Evolutionary conservation across 2,113 vertebrate genomes (phyloP).

Genomic region (Amblyornis subalaris): DNA sequence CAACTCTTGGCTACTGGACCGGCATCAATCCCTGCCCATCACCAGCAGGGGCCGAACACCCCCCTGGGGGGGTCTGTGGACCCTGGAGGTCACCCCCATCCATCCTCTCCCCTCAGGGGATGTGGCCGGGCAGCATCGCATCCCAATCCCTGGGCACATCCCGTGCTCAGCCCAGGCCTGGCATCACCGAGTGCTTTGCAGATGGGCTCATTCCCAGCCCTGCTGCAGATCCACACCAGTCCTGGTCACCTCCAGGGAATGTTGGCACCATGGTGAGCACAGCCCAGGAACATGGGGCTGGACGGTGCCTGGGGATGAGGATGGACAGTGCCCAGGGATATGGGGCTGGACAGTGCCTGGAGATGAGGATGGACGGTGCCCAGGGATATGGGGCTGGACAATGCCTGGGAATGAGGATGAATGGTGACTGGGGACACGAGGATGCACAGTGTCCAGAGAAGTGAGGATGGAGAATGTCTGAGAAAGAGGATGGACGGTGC

Average conservation of each 20-base stretch:
- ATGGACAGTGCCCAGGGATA: not conserved
- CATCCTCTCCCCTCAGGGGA: not conserved
- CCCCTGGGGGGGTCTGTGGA: not conserved
- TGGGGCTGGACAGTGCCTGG: fast-evolving
- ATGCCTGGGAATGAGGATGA: not conserved
- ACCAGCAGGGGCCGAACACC: not conserved
- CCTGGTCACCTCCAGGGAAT: not conserved
- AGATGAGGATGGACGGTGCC: not conserved
- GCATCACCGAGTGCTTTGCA: fast-evolving
- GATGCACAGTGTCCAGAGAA: too few species aligned
- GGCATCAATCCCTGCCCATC: not conserved
- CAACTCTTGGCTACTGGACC: not conserved
- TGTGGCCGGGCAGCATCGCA: not conserved
- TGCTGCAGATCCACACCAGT: too few species aligned
- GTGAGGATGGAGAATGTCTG: too few species aligned
- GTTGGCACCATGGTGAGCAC: fast-evolving
- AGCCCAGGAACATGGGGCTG: not conserved
- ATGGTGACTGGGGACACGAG: not conserved
- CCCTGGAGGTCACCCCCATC: not conserved
- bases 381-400: too few species aligned
- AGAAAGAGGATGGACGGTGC: too few species aligned
- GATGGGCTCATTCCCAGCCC: not conserved
- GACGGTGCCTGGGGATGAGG: not conserved
- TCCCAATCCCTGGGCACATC: not conserved
- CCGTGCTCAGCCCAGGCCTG: not conserved